A percentile compares a stretch with the other conserved stretches of the same genome.
These are phyloP conservation scores for Pyrocoelia pectoralis DNA, from an alignment of 2,888 invertebrate genomes.

Conservation along the genomic window DNA sequence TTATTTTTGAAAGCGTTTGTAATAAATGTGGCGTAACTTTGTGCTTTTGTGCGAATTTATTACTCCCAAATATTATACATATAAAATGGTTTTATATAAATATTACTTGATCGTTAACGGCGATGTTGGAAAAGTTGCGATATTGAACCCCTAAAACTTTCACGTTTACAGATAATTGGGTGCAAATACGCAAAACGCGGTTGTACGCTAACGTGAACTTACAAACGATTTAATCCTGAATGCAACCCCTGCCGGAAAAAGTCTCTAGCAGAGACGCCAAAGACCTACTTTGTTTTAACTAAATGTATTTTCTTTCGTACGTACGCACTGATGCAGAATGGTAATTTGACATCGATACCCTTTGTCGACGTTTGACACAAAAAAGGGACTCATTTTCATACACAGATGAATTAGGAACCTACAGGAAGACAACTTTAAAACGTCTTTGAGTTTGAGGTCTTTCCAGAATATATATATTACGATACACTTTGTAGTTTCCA, in stretches of 20 bases:
- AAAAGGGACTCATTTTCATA: too few relatives aligned
- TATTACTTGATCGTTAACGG: not conserved
- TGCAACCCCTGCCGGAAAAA: constrained; percentile 2
- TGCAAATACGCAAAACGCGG: constrained; percentile 4
- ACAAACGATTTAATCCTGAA: constrained; percentile 6
- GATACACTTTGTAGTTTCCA: not conserved
- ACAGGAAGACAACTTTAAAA: not conserved
- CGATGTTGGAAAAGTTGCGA: not conserved
- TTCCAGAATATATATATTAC: not conserved
- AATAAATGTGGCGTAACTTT: not conserved
- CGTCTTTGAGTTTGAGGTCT: not conserved
- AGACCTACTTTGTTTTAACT: constrained; percentile 4
- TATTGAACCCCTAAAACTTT: not conserved
- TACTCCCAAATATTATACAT: not conserved
- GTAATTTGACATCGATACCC: constrained; percentile 1
- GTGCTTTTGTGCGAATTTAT: not conserved
- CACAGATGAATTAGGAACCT: too few relatives aligned
- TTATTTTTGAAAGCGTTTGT: constrained; percentile 1
- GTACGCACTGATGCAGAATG: constrained; percentile 6
- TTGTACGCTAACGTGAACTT: not conserved
- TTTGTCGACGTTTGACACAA: not conserved
- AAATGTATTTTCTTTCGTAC: constrained; percentile 10
- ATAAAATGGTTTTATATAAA: not conserved
- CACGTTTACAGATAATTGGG: constrained; percentile 2
- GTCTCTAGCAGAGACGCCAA: not conserved